phyloP scores from a whole-genome alignment of 2,888 invertebrate species.

The Cheilosia grossa region DNA sequence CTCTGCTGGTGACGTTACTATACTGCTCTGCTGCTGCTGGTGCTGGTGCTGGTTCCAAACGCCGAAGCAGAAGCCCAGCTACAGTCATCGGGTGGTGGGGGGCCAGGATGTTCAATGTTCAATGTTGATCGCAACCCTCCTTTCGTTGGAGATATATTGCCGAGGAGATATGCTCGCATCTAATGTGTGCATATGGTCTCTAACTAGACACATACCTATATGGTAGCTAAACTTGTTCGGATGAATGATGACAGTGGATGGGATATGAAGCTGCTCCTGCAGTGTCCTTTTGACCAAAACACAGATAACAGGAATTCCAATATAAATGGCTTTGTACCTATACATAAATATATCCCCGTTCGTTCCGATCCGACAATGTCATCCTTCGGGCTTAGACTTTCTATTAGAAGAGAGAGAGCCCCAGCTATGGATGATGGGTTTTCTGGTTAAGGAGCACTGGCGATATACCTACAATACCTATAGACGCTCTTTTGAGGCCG shows the following conservation, averaged over 20 bases:
- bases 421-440: slow-evolving; percentile 28
- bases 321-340: slow-evolving; percentile 65
- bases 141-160: slow-evolving; percentile 12
- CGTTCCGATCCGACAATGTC: slow-evolving; percentile 56
- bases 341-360: slow-evolving; percentile 53
- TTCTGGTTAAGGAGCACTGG: slow-evolving; percentile 28
- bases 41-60: slow-evolving; percentile 50
- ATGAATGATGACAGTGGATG: slow-evolving; percentile 41
- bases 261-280: slow-evolving; percentile 5
- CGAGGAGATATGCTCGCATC: slow-evolving; percentile 21
- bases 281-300: slow-evolving; percentile 73
- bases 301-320: slow-evolving; percentile 72
- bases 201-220: slow-evolving; percentile 4
- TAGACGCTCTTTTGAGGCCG: slow-evolving; percentile 24
- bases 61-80: slow-evolving; percentile 61
- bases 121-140: slow-evolving; percentile 27
- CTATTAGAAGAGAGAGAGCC: slow-evolving; percentile 17
- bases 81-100: not conserved
- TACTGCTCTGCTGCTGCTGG: slow-evolving; percentile 35
- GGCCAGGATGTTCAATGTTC: slow-evolving; percentile 40
- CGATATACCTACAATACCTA: slow-evolving; percentile 11
- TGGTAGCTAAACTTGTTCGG: slow-evolving; percentile 24
- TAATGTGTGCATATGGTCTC: slow-evolving; percentile 46
- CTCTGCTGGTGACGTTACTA: slow-evolving; percentile 47
- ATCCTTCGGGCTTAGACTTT: slow-evolving; percentile 63